These are phyloP conservation scores for Heliconius aoede DNA, from an alignment of 2,888 invertebrate genomes.

Conservation along the genomic window DNA sequence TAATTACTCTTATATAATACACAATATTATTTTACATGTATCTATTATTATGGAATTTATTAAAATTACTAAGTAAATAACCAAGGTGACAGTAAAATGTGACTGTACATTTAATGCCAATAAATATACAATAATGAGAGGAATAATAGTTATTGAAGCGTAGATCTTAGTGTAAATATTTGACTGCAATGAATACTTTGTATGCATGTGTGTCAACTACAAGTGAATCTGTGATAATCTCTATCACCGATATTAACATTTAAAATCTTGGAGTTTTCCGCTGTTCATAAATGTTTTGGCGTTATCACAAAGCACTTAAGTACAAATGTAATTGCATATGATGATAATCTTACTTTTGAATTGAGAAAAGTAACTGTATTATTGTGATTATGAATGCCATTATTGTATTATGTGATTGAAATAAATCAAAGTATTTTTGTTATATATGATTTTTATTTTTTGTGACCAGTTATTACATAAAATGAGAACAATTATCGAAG, in stretches of 20 bases:
- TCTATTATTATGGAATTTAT: background rate
- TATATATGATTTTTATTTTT: constrained; percentile 64
- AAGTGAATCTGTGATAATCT: constrained; percentile 53
- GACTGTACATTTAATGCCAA: constrained; percentile 35
- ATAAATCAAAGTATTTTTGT: constrained; percentile 78
- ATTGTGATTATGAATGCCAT: constrained; percentile 52
- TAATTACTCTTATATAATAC: constrained; percentile 22
- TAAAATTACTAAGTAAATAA: constrained; percentile 18
- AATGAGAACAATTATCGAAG: background rate
- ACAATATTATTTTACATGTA: constrained; percentile 24
- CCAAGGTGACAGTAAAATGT: constrained; percentile 20
- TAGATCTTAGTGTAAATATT: constrained; percentile 25
- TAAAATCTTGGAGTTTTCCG: constrained; percentile 38
- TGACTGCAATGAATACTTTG: constrained; percentile 35
- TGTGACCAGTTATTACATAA: constrained; percentile 28
- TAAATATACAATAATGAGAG: constrained; percentile 31
- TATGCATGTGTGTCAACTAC: constrained; percentile 42
- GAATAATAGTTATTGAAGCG: constrained; percentile 3
- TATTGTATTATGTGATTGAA: constrained; percentile 65
- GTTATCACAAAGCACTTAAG: constrained; percentile 69
- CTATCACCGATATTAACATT: constrained; percentile 47
- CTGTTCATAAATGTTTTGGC: constrained; percentile 42
- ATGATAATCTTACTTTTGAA: constrained; percentile 47
- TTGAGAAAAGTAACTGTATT: constrained; percentile 49
- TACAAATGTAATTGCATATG: constrained; percentile 64